Base-by-base conservation (phyloP, 2,888 invertebrate species). In the Melieria crassipennis region DNA sequence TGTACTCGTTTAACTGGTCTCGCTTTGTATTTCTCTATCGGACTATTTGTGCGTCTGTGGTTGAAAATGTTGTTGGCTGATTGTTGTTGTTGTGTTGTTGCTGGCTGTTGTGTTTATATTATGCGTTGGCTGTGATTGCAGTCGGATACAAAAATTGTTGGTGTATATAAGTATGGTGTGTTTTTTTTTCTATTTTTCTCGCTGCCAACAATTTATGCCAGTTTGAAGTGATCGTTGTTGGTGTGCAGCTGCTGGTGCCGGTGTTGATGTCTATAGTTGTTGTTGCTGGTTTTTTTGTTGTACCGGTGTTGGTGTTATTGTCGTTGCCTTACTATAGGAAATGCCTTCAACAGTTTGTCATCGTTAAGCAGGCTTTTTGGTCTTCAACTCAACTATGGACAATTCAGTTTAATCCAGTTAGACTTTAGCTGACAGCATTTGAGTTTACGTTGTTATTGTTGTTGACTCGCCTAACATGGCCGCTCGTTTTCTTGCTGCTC, bases 61-160 rank as follows among this genome's bases (percentile, higher is more conserved):
- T 47, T 48, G 7, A 48, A 63, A 47, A 13, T 47, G 62, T 63
- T n/a, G 46, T 13, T 63, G 30, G 3, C 7, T 11, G 16, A 6
- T 48, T 47, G 47, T 46, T 48, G 47, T 4, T 63, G 47, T 52
- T 7, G 9, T 50, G 11, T 50, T 50, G 9, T 10, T 50, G 7
- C 9, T 50, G 7, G 2, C 50, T 62, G 45, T 62, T 47, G 16
- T 13, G 45, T 43, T 42, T 43, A 30, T 42, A 61, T 42, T 63
- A 63, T 63, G 62, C 62, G 62, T 63, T 63, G 62, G 62, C 16
- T 48, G 62, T 10, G 62, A 61, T 61, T 63, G 62, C 62, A 63
- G 16, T 16, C n/a, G 48, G 0, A 63, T n/a, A 63, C 13, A 45
- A 11, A 61, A 30, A 30, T 30, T 30, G 30, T 30, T 30, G 30